Base-by-base conservation (phyloP, 2,113 vertebrate genomes). In the Ochotona curzoniae region DNA sequence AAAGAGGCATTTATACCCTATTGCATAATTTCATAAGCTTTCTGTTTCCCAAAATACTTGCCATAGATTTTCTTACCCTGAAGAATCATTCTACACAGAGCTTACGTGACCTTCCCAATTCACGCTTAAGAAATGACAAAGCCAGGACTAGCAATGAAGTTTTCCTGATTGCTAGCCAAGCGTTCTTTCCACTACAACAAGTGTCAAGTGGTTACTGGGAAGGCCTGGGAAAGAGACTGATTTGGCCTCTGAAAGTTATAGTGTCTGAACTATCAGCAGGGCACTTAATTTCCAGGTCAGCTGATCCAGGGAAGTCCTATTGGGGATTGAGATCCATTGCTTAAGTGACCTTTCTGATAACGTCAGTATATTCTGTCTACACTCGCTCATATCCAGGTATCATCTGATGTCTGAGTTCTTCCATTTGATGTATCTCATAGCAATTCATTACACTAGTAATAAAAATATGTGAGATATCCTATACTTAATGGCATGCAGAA, bases 141-240 rank as follows among this genome's bases (percentile, higher is more conserved):
- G 83, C 63, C 80, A 81, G 51, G 35, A 64, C 75, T 75, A 82
- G 85, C 71, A 67, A 47, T 87, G 83, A 93, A 90, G 64, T 97
- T 96, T 96, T 95, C 96, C 91, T 84, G 87, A 93, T 89, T 86
- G 57, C 70, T 63, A 91, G 93, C 92, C 93, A 97, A 87, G 91
- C 74, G 93, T 93, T 97, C 80, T 97, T 97, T 96, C 97, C 94
- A 92, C 89, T 87, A 60, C 67, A 89, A 49, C 89, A 97, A 89
- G 80, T 96, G 95, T 92, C 87, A 74, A 44, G 76, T 78, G 69
- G 79, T 83, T 51, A 91, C 78, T 91, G 75, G 70, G 67, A 92
- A 93, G 78, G 83, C 35, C 7, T 82, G 71, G 26, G 47, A 63
- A 86, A 93, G 87, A 96, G 78, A 71, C 82, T 76, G 71, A 88